Percentiles rank a stretch among this genome's conserved stretches.
These are phyloP conservation scores for Turnix velox DNA, from an alignment of 2,113 vertebrate genomes.

Conservation along the genomic window DNA sequence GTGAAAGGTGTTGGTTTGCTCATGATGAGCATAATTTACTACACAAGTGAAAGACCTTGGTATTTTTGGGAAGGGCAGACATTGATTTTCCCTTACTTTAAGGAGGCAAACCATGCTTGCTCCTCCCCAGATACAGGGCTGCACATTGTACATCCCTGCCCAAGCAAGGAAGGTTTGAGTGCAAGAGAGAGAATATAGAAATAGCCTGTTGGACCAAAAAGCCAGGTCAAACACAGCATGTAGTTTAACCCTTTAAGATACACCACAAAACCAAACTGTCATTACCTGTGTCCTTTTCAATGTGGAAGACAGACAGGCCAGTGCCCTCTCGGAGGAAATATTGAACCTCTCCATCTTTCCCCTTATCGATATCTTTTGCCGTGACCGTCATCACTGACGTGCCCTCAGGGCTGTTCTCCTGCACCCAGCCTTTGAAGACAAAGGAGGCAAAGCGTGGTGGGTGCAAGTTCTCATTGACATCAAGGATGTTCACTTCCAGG, in stretches of 20 bases:
- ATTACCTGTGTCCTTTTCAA: conserved; percentile 91
- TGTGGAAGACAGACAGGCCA: conserved; percentile 83
- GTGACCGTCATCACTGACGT: conserved; percentile 79
- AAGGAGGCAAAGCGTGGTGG: conserved; percentile 84
- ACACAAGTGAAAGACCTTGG: background rate
- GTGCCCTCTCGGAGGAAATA: conserved; percentile 89
- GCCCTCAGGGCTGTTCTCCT: conserved; percentile 82
- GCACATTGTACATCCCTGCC: background rate
- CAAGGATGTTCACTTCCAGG: conserved; percentile 85
- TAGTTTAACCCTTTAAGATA: background rate
- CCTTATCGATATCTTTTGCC: conserved; percentile 83
- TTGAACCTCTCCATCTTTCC: conserved; percentile 86
- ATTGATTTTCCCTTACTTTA: background rate
- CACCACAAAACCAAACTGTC: background rate
- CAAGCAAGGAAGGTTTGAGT: background rate
- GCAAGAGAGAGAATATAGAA: background rate
- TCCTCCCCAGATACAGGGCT: background rate
- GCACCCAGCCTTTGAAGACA: conserved; percentile 81
- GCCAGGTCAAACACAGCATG: background rate
- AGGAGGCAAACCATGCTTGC: background rate
- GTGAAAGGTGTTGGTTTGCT: background rate
- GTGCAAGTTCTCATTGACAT: conserved; percentile 93
- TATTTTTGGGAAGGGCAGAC: background rate
- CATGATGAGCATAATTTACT: background rate
- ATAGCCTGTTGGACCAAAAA: background rate